phyloP scores from a whole-genome alignment of 64 coral and sea anemone species.

The Platygyra sinensis region DNA sequence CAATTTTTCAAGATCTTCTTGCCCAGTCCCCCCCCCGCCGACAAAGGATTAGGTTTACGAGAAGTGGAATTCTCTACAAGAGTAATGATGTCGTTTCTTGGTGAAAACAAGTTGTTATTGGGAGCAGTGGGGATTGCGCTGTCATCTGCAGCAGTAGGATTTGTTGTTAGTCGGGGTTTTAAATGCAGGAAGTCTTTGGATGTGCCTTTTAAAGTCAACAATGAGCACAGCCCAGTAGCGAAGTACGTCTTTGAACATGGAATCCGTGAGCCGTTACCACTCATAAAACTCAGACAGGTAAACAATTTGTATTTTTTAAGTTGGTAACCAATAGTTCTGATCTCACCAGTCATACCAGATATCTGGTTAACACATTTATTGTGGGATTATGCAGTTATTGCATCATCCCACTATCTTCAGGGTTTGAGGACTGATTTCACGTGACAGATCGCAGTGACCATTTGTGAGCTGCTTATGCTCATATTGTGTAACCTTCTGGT shows the following conservation, averaged over 20 bases:
- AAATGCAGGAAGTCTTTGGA: not conserved
- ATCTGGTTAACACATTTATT: too few species aligned
- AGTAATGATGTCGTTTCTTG: not conserved
- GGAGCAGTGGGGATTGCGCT: constrained; percentile 31
- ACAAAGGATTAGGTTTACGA: too few species aligned
- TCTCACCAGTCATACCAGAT: too few species aligned
- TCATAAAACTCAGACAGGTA: constrained; percentile 40
- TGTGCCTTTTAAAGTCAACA: not conserved
- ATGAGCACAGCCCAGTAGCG: not conserved
- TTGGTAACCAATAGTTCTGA: not conserved
- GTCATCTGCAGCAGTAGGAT: constrained; percentile 31
- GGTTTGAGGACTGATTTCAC: too few species aligned
- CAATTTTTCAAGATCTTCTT: too few species aligned
- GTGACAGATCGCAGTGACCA: too few species aligned
- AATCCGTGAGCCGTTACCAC: constrained; percentile 33
- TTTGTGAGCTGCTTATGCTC: too few species aligned
- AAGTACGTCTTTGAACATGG: constrained; percentile 25
- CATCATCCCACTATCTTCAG: too few species aligned
- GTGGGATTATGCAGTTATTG: too few species aligned
- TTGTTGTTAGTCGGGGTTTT: not conserved
- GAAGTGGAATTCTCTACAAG: too few species aligned
- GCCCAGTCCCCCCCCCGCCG: too few species aligned
- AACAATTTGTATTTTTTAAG: not conserved
- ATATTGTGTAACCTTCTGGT: too few species aligned
- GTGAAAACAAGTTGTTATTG: constrained; percentile 34